A percentile compares a stretch with the other conserved stretches of the same genome.
Evolutionary conservation across 2,888 invertebrate species (phyloP).

Genomic region (Bunonema sp.): DNA sequence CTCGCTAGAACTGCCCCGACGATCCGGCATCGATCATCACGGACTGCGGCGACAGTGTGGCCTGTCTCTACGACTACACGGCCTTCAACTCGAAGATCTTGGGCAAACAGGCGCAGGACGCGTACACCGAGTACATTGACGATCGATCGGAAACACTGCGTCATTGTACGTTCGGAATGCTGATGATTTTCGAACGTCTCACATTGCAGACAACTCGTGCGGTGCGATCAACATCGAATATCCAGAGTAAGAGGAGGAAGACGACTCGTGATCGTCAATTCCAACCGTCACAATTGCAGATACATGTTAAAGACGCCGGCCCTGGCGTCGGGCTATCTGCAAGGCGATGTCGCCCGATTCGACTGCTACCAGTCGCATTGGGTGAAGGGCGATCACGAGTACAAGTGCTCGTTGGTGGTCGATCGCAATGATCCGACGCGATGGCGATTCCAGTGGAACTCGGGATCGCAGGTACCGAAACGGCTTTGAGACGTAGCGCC

Average conservation of each 20-base stretch:
- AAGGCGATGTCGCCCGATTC: constrained; percentile 36
- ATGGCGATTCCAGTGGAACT: constrained; percentile 43
- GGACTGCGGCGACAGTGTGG: constrained; percentile 38
- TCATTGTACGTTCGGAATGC: constrained; percentile 17
- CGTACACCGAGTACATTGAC: constrained; percentile 22
- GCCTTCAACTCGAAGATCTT: constrained; percentile 34
- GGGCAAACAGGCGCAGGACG: constrained; percentile 29
- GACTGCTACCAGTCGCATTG: constrained; percentile 41
- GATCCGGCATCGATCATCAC: constrained; percentile 28
- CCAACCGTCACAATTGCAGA: neutral
- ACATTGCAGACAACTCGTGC: constrained; percentile 37
- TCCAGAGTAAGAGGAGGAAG: constrained; percentile 21
- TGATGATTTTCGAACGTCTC: neutral
- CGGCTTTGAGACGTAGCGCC: neutral
- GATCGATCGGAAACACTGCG: constrained; percentile 20
- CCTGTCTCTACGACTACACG: constrained; percentile 34
- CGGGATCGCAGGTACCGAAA: constrained; percentile 4
- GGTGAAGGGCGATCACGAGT: constrained; percentile 38
- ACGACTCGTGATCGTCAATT: neutral
- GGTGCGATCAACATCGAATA: constrained; percentile 44
- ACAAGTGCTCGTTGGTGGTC: constrained; percentile 31
- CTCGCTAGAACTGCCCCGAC: constrained; percentile 35
- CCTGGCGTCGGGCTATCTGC: constrained; percentile 31
- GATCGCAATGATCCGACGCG: constrained; percentile 32
- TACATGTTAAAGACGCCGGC: constrained; percentile 39